Evolutionary conservation across 2,113 vertebrate species (phyloP), one percentile per base, ranked within the genome.

Genomic region (Campylorhamphus procurvoides): DNA sequence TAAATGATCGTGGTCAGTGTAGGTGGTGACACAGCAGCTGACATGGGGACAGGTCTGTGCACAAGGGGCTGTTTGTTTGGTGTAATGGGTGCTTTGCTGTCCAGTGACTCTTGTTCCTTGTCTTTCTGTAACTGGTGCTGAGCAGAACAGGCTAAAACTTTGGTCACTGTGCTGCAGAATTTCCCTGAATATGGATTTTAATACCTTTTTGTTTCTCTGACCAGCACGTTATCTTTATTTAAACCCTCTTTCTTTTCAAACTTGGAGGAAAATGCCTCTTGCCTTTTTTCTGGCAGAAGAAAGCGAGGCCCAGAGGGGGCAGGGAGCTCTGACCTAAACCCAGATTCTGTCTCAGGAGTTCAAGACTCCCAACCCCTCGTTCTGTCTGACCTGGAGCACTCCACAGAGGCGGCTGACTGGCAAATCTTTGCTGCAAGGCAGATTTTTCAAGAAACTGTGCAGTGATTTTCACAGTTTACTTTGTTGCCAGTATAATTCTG

Each of bases 401-500:
- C 33, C 0, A 0, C 33, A 28, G 71, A 24, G 58, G 18, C 5
- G 60, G 9, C 39, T 63, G 60, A 10, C 28, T 59, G 73, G 42
- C 66, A 89, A 18, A 50, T 33, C 76, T 23, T 44, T 1, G 0
- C 74, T 44, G 63, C 76, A 24, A 29, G 90, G 79, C 68, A 59
- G 47, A 56, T 84, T 84, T 91, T 63, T 31, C 60, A 27, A 53
- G 79, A 58, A 55, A 28, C 89, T 29, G 18, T 50, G 63, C 76
- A 44, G 60, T 31, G 79, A 90, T 90, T 87, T 78, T 85, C 82
- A 68, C 72, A 56, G 81, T 66, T 87, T 76, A 2, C 47, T 66
- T 46, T 27, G 44, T 63, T 94, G 93, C 91, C 91, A 86, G 64
- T 89, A 81, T 78, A 71, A 86, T 87, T 75, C 73, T 22, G 69